Evolutionary conservation across 1,140 invertebrate species (phyloP).

Genomic region (Temnothorax curvispinosus): DNA sequence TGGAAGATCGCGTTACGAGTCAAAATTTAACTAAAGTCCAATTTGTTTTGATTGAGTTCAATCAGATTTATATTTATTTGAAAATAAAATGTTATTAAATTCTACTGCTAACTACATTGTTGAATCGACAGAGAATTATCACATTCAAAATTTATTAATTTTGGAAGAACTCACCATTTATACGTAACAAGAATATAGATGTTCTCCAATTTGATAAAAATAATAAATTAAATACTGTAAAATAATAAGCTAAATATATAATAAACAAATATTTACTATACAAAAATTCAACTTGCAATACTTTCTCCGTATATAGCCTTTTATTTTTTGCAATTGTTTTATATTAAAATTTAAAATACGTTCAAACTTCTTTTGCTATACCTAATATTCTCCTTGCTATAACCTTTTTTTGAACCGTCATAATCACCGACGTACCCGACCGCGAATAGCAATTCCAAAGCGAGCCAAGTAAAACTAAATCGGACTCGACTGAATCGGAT

Average conservation of each 20-base stretch:
- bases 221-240: background rate
- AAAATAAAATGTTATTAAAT: background rate
- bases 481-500: conserved; percentile 59
- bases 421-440: conserved; percentile 4
- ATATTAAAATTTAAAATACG: background rate
- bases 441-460: background rate
- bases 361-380: background rate
- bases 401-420: background rate
- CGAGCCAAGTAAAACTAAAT: conserved; percentile 53
- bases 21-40: background rate
- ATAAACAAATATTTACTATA: background rate
- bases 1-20: background rate
- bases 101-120: background rate
- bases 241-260: background rate
- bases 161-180: background rate
- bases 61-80: background rate
- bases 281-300: conserved; percentile 25
- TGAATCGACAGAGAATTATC: background rate
- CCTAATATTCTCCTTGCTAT: background rate
- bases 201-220: background rate
- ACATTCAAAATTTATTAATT: conserved; percentile 10
- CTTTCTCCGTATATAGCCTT: background rate
- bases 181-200: background rate
- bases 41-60: background rate
- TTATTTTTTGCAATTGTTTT: background rate